Conservation (phyloP, 2,888 invertebrate genomes). For the Chrysina gloriosa region DNA sequence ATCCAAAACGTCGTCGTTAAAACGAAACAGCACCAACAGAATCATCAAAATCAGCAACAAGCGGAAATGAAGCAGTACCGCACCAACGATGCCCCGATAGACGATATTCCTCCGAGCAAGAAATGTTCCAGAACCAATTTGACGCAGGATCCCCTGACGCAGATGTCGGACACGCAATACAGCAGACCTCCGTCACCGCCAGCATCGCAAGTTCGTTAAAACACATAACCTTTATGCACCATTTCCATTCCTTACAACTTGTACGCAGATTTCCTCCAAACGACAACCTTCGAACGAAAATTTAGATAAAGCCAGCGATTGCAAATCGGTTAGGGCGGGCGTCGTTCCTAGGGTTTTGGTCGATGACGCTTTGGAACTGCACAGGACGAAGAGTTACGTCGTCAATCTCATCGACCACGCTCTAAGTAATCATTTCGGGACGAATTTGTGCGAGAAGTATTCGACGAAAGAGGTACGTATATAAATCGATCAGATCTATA, state of each 20-base stretch:
- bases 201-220: slow-evolving; percentile 14
- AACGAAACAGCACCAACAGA: slow-evolving; percentile 34
- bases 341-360: slow-evolving; percentile 36
- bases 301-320: slow-evolving; percentile 42
- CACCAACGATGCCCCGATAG: neutral
- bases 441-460: slow-evolving; percentile 48
- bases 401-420: slow-evolving; percentile 65
- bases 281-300: slow-evolving; percentile 27
- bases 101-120: slow-evolving; percentile 14
- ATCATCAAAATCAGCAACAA: slow-evolving; percentile 30
- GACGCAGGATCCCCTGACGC: slow-evolving; percentile 8
- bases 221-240: neutral
- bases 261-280: slow-evolving; percentile 17
- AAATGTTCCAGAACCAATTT: slow-evolving; percentile 30
- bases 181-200: slow-evolving; percentile 18
- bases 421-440: slow-evolving; percentile 64
- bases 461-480: slow-evolving; percentile 46
- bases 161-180: slow-evolving; percentile 11
- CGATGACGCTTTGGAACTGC: slow-evolving; percentile 62
- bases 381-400: slow-evolving; percentile 65
- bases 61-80: slow-evolving; percentile 24
- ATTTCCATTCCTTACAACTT: neutral
- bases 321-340: slow-evolving; percentile 41
- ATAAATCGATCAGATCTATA: too few relatives aligned
- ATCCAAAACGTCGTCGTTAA: slow-evolving; percentile 48